phyloP scores from a whole-genome alignment of 2,113 vertebrate genomes.

The Bolborhynchus lineola region DNA sequence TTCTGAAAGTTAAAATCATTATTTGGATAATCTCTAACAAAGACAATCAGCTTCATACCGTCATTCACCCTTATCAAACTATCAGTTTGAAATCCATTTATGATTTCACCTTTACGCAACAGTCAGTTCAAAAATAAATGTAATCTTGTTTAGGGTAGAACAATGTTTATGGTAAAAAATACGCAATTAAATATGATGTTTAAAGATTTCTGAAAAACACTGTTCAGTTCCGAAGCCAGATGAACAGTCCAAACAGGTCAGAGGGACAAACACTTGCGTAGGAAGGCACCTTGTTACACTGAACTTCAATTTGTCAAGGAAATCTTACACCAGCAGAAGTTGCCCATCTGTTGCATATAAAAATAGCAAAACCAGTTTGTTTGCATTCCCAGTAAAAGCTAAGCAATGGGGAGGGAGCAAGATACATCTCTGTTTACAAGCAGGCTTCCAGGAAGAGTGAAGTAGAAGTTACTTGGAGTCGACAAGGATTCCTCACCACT shows the following conservation, averaged over 20 bases:
- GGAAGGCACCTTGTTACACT: background rate
- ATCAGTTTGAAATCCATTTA: background rate
- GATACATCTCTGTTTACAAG: background rate
- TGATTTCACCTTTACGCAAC: background rate
- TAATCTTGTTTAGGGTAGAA: background rate
- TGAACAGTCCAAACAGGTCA: background rate
- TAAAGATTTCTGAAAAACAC: background rate
- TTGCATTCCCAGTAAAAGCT: slow-evolving; percentile 29
- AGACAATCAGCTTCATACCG: background rate
- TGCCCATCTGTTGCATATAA: background rate
- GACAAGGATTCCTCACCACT: accelerated
- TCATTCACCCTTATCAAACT: background rate
- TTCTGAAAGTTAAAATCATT: background rate
- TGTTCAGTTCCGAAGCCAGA: background rate
- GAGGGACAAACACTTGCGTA: background rate
- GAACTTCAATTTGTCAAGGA: background rate
- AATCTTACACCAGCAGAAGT: background rate
- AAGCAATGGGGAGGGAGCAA: background rate
- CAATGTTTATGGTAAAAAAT: background rate
- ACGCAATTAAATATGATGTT: background rate
- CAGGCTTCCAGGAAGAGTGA: background rate
- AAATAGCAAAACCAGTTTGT: slow-evolving; percentile 45
- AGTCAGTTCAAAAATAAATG: background rate
- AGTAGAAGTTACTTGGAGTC: background rate
- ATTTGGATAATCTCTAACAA: background rate